Percentiles rank a stretch among this genome's conserved stretches.
These are phyloP conservation scores for Brachionus paranguensis DNA, from an alignment of 1,140 invertebrate genomes.

Conservation along the genomic window DNA sequence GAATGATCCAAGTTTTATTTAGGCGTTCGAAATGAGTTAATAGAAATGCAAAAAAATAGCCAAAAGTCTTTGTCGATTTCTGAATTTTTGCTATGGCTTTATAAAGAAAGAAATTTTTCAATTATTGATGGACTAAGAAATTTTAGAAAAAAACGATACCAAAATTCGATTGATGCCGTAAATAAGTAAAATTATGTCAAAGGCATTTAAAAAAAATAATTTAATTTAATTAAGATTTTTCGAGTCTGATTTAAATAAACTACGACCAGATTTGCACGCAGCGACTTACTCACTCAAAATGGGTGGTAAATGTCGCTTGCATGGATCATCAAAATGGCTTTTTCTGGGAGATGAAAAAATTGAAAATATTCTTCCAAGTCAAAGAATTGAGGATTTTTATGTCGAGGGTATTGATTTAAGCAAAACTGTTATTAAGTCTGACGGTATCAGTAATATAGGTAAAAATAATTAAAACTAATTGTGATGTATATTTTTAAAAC, in stretches of 20 bases:
- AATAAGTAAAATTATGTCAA: background rate
- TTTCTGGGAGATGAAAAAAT: background rate
- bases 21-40: background rate
- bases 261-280: slow-evolving; percentile 17
- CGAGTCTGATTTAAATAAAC: slow-evolving; percentile 4
- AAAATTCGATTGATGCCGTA: background rate
- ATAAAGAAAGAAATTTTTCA: slow-evolving; percentile 17
- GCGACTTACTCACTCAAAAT: slow-evolving; percentile 23
- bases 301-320: slow-evolving; percentile 9
- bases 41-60: background rate
- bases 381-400: background rate
- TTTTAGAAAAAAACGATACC: background rate
- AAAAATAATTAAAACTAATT: background rate
- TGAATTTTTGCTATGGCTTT: slow-evolving; percentile 15
- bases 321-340: slow-evolving; percentile 4
- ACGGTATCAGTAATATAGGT: slow-evolving; percentile 29
- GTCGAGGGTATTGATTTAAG: slow-evolving; percentile 24
- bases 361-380: background rate
- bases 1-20: background rate
- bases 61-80: background rate
- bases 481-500: too few relatives aligned
- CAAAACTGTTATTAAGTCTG: background rate
- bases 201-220: background rate
- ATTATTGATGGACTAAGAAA: background rate
- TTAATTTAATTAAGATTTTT: background rate